Conservation (phyloP, 2,797 vertebrate genomes). For the Capromys pilorides region DNA sequence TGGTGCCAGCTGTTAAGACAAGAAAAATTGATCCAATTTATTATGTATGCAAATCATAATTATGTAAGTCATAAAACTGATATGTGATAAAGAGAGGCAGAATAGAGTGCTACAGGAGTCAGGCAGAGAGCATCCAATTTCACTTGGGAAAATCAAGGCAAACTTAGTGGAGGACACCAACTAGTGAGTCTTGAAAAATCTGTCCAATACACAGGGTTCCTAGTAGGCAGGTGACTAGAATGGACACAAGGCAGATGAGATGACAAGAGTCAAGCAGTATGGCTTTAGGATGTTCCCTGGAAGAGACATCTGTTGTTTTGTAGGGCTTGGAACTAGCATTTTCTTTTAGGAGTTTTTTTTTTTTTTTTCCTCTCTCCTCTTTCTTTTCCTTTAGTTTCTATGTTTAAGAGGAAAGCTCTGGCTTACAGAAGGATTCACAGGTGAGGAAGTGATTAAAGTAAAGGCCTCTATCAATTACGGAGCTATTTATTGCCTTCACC, state of each 20-base stretch:
- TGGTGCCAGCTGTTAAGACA: conserved; percentile 57
- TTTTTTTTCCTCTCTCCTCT: no score
- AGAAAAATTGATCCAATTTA: conserved; percentile 59
- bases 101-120: background rate
- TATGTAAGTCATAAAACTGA: conserved; percentile 49
- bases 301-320: background rate
- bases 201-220: background rate
- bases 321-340: background rate
- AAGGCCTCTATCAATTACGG: conserved; percentile 11
- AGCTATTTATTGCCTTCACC: background rate
- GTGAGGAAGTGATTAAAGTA: conserved; percentile 3
- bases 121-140: background rate
- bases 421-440: conserved; percentile 13
- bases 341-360: background rate
- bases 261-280: accelerated
- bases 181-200: background rate
- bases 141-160: background rate
- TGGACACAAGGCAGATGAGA: background rate
- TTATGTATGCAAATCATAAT: conserved; percentile 68
- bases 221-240: background rate
- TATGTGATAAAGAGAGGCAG: conserved; percentile 19
- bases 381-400: background rate
- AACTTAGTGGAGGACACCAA: background rate
- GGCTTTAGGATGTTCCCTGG: background rate
- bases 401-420: background rate